phyloP scores from a whole-genome alignment of 2,113 vertebrate genomes.

The Dascyllus trimaculatus region DNA sequence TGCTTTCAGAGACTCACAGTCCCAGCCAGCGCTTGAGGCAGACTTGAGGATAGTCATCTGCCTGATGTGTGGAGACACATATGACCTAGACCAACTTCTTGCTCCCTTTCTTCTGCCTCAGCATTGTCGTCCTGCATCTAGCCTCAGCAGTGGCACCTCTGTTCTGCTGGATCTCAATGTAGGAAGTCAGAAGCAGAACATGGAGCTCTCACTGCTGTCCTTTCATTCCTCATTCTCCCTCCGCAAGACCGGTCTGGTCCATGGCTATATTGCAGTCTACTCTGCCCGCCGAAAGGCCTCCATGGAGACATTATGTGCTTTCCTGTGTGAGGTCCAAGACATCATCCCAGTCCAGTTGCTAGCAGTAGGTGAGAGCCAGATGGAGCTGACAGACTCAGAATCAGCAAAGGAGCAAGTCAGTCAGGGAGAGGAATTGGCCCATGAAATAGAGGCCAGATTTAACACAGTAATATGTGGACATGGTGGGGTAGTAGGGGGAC shows the following conservation, averaged over 20 bases:
- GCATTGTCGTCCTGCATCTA: slow-evolving; percentile 86
- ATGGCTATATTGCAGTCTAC: slow-evolving; percentile 95
- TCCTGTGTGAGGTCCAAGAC: slow-evolving; percentile 96
- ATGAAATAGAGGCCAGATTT: slow-evolving; percentile 93
- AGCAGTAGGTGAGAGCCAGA: slow-evolving; percentile 88
- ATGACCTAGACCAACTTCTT: slow-evolving; percentile 91
- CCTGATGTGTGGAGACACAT: slow-evolving; percentile 95
- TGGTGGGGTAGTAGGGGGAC: slow-evolving; percentile 86
- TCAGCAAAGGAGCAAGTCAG: slow-evolving; percentile 89
- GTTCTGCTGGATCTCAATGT: slow-evolving; percentile 89
- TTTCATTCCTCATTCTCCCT: slow-evolving; percentile 95
- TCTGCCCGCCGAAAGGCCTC: slow-evolving; percentile 93
- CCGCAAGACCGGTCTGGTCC: slow-evolving; percentile 91
- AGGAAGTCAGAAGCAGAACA: slow-evolving; percentile 88
- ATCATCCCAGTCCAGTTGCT: slow-evolving; percentile 95
- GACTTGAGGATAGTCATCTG: slow-evolving; percentile 94
- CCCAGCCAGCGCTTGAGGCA: slow-evolving; percentile 82
- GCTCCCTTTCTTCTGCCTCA: slow-evolving; percentile 90
- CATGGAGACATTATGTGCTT: slow-evolving; percentile 93
- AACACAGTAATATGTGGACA: slow-evolving; percentile 86
- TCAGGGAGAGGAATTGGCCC: slow-evolving; percentile 95
- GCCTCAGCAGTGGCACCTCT: slow-evolving; percentile 84
- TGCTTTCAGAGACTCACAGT: slow-evolving; percentile 87
- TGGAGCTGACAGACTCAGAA: slow-evolving; percentile 89
- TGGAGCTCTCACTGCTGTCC: slow-evolving; percentile 92